Evolutionary conservation across 1,140 invertebrate genomes (phyloP), one percentile per base, ranked within the genome.

Genomic region (Drosophila kanapiae): DNA sequence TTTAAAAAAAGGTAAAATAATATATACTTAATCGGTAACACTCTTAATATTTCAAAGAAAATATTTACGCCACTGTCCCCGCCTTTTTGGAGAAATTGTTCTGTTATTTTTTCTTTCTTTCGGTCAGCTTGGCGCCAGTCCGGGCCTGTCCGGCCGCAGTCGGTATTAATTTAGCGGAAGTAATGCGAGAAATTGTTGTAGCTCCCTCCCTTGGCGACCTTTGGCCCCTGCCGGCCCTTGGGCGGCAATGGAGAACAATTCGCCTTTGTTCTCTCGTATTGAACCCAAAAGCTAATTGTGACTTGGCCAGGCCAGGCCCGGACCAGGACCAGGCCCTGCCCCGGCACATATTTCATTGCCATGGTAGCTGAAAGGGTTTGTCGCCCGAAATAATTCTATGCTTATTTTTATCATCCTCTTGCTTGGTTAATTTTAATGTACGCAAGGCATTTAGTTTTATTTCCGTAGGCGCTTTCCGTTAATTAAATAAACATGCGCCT

Each of bases 111-210:
- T 62, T 70, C 11, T 58, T 45, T 54, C 56, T 43, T 47, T 63
- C 53, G 57, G 70, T 62, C 83, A 82, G 68, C 45, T 70, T 78
- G 78, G 82, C 84, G 85, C 68, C 82, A 64, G 67, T 65, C 75
- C 60, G 51, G 54, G 42, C 29, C 78, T 75, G 70, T 78, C 65
- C 81, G 74, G 77, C 87, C 84, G 79, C 88, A 91, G 91, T 91
- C 90, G 75, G 80, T 80, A 91, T 91, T 91, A 91, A 91, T 91
- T 91, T 91, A 91, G 84, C 84, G 90, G 82, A 91, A 91, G 79
- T 91, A 91, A 91, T 84, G 88, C 88, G 90, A 91, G 77, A 91
- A 91, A 88, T 91, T 91, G 79, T 80, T 75, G 77, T 77, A 87
- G 33, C n/a, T 23, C 48, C 31, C 38, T 53, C 38, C 31, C 38